phyloP scores from a whole-genome alignment of 2,113 vertebrate genomes.

The Morone chrysops region DNA sequence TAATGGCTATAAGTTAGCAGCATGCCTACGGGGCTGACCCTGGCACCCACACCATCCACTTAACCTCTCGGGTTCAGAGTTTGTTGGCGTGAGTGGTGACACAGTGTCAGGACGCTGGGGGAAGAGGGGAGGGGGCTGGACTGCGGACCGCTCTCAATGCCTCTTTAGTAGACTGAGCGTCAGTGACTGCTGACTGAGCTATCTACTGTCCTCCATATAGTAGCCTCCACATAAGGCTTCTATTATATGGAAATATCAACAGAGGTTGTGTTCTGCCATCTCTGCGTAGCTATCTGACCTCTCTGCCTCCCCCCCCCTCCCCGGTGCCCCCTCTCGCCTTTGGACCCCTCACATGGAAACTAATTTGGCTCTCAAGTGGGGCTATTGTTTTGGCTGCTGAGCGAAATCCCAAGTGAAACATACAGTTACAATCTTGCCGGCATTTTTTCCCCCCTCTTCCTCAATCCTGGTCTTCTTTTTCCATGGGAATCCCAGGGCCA shows the following conservation, averaged over 20 bases:
- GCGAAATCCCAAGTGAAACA: constrained; percentile 74
- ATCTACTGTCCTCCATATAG: constrained; percentile 47
- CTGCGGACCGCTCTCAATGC: constrained; percentile 42
- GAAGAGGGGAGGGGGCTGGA: background rate
- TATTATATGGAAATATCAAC: constrained; percentile 71
- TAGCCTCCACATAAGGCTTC: constrained; percentile 57
- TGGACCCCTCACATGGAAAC: constrained; percentile 71
- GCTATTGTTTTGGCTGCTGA: constrained; percentile 74
- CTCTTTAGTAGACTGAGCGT: constrained; percentile 52
- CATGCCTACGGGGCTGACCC: constrained; percentile 25
- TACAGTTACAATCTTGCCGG: constrained; percentile 75
- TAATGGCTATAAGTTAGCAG: constrained; percentile 47
- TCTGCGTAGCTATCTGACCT: constrained; percentile 57
- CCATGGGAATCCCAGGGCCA: constrained; percentile 93
- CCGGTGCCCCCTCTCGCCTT: constrained; percentile 39
- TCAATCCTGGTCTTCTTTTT: constrained; percentile 81
- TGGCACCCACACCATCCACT: constrained; percentile 48
- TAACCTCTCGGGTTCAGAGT: constrained; percentile 49
- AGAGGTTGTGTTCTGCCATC: constrained; percentile 52
- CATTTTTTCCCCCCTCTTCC: constrained; percentile 51
- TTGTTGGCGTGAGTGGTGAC: constrained; percentile 40
- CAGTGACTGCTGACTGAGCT: constrained; percentile 50
- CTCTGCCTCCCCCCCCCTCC: constrained; percentile 9
- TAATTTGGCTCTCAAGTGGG: constrained; percentile 65
- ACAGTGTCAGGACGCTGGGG: constrained; percentile 3